Evolutionary conservation across 2,888 invertebrate genomes (phyloP), one percentile per base, ranked within the genome.

Genomic region (Sinopyrophorus schimmeli): DNA sequence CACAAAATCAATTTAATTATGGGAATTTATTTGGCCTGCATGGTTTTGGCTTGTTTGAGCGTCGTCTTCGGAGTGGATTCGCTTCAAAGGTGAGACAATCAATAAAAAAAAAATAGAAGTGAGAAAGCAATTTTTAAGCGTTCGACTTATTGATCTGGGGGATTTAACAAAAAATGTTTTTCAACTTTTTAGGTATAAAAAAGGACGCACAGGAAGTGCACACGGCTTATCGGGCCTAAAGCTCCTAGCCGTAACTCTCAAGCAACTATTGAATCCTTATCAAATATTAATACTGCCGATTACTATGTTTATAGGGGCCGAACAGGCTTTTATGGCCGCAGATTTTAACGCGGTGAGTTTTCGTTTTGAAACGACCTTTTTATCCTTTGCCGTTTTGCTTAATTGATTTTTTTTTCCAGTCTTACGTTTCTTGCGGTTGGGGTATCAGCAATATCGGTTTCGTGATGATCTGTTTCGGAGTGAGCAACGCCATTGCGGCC

Each of bases 391-490:
- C 9, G 18, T 5, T 5, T 18, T 5, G 26, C 3, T 10, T 27
- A 34, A n/a, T 18, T 18, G n/a, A 3, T 5, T 9, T 32, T 42
- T 12, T 40, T 28, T 14, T 74, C 5, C 74, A 91, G 89, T 86
- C 89, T 1, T 92, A 84, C 67, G 87, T 92, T 0, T 88, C 89
- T 0, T 92, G 92, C 62, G 87, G 89, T 0, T 89, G 87, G 82
- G 90, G 95, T 1, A 89, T 95, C 57, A 84, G 84, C 57, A 89
- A 92, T 71, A 92, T 96, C 38, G 96, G 96, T 1, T 93, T 87
- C 68, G 92, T 93, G 40, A 90, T 95, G 89, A 92, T 95, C 54
- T 91, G 92, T 68, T 94, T 92, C 69, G 95, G 95, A 0, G 81
- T 90, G 4, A 86, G 86, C 58, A 92, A 93, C 67, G 92, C 93